Evolutionary conservation across 2,797 vertebrate genomes (phyloP).

Genomic region (Malacoctenus gilli): DNA sequence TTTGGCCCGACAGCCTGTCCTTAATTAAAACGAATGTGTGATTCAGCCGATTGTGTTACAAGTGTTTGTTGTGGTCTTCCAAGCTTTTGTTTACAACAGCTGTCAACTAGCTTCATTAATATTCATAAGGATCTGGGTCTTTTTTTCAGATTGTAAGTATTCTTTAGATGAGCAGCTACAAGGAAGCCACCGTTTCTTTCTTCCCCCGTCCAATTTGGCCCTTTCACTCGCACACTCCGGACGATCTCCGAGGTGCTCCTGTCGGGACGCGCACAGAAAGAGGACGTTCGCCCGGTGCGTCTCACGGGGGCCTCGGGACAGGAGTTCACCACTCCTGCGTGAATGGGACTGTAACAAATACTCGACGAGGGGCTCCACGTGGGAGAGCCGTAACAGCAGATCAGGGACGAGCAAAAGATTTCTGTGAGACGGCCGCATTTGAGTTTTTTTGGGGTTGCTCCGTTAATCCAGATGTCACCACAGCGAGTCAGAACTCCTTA

Average conservation of each 20-base stretch:
- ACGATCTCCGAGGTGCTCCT: slow-evolving; percentile 66
- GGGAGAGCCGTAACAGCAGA: slow-evolving; percentile 3
- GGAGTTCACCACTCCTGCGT: slow-evolving; percentile 31
- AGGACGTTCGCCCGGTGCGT: slow-evolving; percentile 45
- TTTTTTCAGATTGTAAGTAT: slow-evolving; percentile 53
- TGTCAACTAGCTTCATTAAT: slow-evolving; percentile 76
- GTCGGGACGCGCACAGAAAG: no score
- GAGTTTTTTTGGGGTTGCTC: no score
- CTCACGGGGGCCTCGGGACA: slow-evolving; percentile 58
- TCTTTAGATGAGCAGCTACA: slow-evolving; percentile 66
- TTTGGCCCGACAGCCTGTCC: slow-evolving; percentile 46
- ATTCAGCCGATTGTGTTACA: slow-evolving; percentile 52
- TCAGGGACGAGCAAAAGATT: no score
- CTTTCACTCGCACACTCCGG: slow-evolving; percentile 65
- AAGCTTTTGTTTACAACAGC: slow-evolving; percentile 70
- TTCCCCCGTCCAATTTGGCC: slow-evolving; percentile 25
- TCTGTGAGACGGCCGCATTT: no score
- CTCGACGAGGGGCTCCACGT: slow-evolving; percentile 35
- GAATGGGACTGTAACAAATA: slow-evolving; percentile 44
- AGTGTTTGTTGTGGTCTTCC: slow-evolving; percentile 71
- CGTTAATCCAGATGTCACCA: no score
- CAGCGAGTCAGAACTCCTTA: no score
- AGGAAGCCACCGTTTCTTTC: slow-evolving; percentile 58
- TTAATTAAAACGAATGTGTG: slow-evolving; percentile 54
- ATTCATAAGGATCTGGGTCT: slow-evolving; percentile 72